phyloP scores from a whole-genome alignment of 2,113 vertebrate genomes.

The Paratilapia polleni region DNA sequence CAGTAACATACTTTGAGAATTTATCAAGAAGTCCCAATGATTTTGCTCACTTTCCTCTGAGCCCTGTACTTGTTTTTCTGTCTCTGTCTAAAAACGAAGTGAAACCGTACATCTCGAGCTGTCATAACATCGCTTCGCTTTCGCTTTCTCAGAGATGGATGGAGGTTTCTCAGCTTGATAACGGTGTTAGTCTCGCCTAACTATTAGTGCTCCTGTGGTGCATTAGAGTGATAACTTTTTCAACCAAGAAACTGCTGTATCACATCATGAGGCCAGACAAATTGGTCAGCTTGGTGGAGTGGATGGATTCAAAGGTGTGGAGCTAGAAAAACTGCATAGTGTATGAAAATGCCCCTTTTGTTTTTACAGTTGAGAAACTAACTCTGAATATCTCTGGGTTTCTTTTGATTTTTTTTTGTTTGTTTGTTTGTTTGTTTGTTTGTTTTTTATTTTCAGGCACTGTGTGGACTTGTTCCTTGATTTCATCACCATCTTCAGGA shows the following conservation, averaged over 20 bases:
- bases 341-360: background rate
- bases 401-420: too few species aligned
- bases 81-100: too few species aligned
- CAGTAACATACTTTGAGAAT: too few species aligned
- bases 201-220: background rate
- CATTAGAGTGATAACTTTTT: background rate
- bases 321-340: background rate
- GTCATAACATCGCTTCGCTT: background rate
- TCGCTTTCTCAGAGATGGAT: background rate
- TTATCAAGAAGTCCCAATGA: too few species aligned
- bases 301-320: background rate
- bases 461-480: conserved; percentile 95
- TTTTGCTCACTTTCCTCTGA: too few species aligned
- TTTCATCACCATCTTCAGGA: conserved; percentile 94
- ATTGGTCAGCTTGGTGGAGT: background rate
- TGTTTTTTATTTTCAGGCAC: too few species aligned
- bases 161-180: background rate
- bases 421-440: too few species aligned
- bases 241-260: background rate
- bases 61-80: too few species aligned
- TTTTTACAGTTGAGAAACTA: background rate
- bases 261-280: background rate
- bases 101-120: too few species aligned
- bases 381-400: background rate
- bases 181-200: background rate